phyloP scores from a whole-genome alignment of 1,140 invertebrate species.

The Drosophila paulistorum region DNA sequence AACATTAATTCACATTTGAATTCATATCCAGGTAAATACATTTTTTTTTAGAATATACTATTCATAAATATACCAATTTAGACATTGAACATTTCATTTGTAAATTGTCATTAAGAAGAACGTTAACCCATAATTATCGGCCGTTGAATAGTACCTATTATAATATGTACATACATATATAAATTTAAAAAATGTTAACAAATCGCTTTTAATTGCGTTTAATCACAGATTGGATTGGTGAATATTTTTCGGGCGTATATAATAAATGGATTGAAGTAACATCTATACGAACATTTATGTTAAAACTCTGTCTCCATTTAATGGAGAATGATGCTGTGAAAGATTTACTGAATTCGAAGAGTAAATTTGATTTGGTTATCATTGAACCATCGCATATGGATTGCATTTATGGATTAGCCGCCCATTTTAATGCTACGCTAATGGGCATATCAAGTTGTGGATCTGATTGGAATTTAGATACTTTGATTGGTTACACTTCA shows the following conservation, averaged over 20 bases:
- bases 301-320: constrained; percentile 39
- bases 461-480: constrained; percentile 56
- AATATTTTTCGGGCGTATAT: not conserved
- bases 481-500: constrained; percentile 27
- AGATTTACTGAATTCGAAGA: constrained; percentile 35
- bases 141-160: too few relatives aligned
- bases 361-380: constrained; percentile 51
- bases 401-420: constrained; percentile 44
- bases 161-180: too few relatives aligned
- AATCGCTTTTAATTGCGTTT: not conserved
- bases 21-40: constrained; percentile 24
- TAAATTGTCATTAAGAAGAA: not conserved
- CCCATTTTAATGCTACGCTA: constrained; percentile 52
- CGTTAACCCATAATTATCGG: too few relatives aligned
- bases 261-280: constrained; percentile 32
- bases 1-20: constrained; percentile 19
- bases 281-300: constrained; percentile 28
- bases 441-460: constrained; percentile 51
- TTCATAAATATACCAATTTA: too few relatives aligned
- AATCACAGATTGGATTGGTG: not conserved
- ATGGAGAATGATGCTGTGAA: constrained; percentile 41
- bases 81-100: not conserved
- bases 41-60: not conserved
- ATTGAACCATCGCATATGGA: constrained; percentile 48
- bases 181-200: too few relatives aligned